Conservation (phyloP, 1,140 invertebrate species). For the Mercenaria mercenaria region DNA sequence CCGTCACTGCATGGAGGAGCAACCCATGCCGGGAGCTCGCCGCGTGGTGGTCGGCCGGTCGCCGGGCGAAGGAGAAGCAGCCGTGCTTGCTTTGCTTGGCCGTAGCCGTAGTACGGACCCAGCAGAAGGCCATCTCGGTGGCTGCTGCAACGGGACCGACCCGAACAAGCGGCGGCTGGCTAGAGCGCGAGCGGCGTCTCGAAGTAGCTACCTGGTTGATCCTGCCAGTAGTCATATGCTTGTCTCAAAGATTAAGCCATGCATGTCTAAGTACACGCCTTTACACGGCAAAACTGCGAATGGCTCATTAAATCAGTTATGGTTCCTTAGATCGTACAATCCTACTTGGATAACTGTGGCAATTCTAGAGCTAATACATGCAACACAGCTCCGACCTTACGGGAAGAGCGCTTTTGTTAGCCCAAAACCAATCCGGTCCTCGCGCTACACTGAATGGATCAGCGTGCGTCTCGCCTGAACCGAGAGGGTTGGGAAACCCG, state of each 20-base stretch:
- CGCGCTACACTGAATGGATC: constrained; percentile 91
- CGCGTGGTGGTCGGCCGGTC: no score
- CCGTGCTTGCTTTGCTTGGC: no score
- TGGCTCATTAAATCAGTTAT: constrained; percentile 93
- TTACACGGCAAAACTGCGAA: constrained; percentile 87
- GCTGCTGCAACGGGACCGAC: no score
- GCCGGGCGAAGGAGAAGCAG: no score
- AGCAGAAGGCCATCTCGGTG: no score
- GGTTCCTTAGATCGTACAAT: constrained; percentile 90
- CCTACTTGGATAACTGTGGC: no score
- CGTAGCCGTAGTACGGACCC: no score
- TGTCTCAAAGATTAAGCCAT: constrained; percentile 89
- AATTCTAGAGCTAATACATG: constrained; percentile 87
- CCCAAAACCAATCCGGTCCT: constrained; percentile 88
- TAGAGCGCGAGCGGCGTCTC: no score
- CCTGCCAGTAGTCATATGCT: constrained; percentile 89
- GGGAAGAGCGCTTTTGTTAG: constrained; percentile 87
- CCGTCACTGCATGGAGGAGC: no score
- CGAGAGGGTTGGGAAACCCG: constrained; percentile 90
- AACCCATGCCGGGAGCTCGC: no score
- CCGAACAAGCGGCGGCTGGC: no score
- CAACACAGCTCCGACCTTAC: constrained; percentile 85
- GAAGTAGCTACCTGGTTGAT: constrained; percentile 81
- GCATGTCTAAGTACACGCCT: constrained; percentile 88
- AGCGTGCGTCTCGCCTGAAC: constrained; percentile 82